These are phyloP conservation scores for Mythimna loreyi DNA, from an alignment of 2,888 invertebrate genomes.

Conservation along the genomic window DNA sequence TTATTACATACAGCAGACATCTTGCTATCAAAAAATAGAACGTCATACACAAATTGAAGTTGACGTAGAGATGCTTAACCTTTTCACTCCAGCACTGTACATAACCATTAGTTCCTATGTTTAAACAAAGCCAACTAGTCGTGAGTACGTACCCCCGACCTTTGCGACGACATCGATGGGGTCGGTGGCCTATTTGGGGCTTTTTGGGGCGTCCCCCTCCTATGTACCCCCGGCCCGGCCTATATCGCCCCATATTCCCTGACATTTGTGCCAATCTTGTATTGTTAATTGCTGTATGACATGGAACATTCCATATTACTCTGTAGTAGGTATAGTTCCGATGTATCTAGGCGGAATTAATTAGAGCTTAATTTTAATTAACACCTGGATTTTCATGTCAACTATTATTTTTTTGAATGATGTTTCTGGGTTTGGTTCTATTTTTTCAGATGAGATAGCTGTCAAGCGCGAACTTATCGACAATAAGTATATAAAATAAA, in stretches of 20 bases:
- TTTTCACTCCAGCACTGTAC: constrained; percentile 1
- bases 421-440: too few relatives aligned
- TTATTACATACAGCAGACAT: too few relatives aligned
- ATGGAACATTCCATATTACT: constrained; percentile 28
- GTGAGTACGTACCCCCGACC: constrained; percentile 6
- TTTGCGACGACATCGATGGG: constrained; percentile 41
- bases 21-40: background rate
- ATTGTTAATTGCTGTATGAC: constrained; percentile 16
- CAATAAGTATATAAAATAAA: too few relatives aligned
- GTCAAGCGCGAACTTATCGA: too few relatives aligned
- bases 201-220: constrained; percentile 6
- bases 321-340: background rate
- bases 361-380: background rate
- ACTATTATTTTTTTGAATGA: too few relatives aligned
- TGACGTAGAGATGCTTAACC: constrained; percentile 5
- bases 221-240: too few relatives aligned
- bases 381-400: too few relatives aligned
- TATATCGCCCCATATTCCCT: background rate
- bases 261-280: constrained; percentile 13
- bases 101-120: background rate
- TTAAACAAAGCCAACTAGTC: constrained; percentile 5
- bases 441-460: too few relatives aligned
- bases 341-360: background rate
- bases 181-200: constrained; percentile 16
- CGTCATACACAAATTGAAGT: background rate